Evolutionary conservation across 2,888 invertebrate genomes (phyloP), one percentile per base, ranked within the genome.

Genomic region (Cerceris ruficornis): DNA sequence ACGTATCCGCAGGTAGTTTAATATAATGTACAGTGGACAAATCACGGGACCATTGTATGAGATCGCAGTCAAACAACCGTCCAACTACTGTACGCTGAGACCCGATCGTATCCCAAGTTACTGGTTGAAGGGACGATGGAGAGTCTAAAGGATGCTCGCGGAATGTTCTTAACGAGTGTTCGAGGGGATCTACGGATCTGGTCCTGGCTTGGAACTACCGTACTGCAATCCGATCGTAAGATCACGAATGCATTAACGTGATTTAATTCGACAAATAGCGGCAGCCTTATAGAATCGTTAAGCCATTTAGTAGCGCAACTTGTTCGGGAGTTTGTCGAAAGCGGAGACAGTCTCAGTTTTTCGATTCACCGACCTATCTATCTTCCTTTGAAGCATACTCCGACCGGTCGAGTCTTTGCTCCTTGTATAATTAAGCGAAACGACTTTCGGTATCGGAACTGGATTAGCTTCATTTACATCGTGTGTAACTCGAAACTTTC

Each of bases 231-330:
- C 77, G 76, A 80, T 80, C 81, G 83, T 77, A 60, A 84, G 64
- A 87, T 88, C 85, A 82, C 87, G 85, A 80, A 86, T 82, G 85
- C 88, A 89, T 89, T 87, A 89, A 84, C 75, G 86, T 88, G 88
- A 89, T 87, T 88, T 86, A 87, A 86, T 84, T 89, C 85, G 89
- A 89, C 89, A 89, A 89, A 89, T 88, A 84, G 88, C 80, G 81
- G 84, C 82, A 81, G 86, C 86, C 85, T 88, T 89, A 87, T 87
- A 87, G 86, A 88, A 89, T 89, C 88, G 87, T 89, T 89, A 86
- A 85, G 82, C 81, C 80, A 82, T 84, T 82, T 78, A 72, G 73
- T 82, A 83, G 80, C 75, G 85, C 81, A 76, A 82, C 80, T 68
- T 28, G 77, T 73, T 81, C 75, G 75, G 71, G 77, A 75, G 70